These are phyloP conservation scores for Luperina testacea DNA, from an alignment of 2,888 invertebrate genomes.

Conservation along the genomic window DNA sequence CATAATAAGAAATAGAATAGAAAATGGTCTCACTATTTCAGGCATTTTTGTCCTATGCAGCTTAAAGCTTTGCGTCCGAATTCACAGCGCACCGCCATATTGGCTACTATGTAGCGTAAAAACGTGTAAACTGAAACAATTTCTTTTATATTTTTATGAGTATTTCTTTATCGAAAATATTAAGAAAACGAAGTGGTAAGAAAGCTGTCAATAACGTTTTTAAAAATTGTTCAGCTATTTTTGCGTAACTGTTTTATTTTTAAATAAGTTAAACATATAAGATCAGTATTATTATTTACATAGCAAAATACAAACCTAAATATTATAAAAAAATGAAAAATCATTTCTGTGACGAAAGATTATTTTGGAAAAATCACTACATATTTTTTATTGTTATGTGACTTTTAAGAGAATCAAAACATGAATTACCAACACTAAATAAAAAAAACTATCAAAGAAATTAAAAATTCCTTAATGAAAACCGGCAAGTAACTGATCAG, in stretches of 20 bases:
- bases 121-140: constrained; percentile 11
- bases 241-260: neutral
- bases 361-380: neutral
- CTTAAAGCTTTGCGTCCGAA: constrained; percentile 36
- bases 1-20: neutral
- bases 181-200: neutral
- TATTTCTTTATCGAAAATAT: neutral
- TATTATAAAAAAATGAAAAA: neutral
- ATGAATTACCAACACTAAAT: neutral
- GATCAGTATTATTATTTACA: neutral
- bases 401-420: neutral
- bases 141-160: neutral
- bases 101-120: constrained; percentile 25
- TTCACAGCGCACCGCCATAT: constrained; percentile 58
- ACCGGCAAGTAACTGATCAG: no score
- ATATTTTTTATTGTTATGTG: no score
- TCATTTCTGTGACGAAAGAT: neutral
- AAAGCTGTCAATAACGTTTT: neutral
- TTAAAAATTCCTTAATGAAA: neutral
- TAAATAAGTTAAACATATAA: neutral
- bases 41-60: neutral
- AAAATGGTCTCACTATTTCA: neutral
- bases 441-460: neutral
- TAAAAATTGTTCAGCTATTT: neutral
- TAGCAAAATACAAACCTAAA: neutral